Conservation (phyloP, 2,113 vertebrate species). For the Dipodomys spectabilis region DNA sequence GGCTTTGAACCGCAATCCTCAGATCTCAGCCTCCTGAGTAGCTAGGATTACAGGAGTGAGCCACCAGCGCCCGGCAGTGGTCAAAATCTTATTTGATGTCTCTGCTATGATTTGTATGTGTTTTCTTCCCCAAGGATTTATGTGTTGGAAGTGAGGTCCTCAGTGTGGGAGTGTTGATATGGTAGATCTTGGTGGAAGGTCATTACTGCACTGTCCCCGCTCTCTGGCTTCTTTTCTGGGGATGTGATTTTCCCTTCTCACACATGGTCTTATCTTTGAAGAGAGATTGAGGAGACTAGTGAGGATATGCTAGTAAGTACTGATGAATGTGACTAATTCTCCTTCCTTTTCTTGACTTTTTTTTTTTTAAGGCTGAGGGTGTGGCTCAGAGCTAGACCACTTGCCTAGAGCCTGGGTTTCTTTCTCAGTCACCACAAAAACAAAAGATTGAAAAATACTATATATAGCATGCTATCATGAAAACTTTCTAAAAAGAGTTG, state of each 20-base stretch:
- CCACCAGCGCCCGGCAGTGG: too few relatives aligned
- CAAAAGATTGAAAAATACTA: neutral
- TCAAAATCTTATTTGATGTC: neutral
- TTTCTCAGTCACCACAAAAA: neutral
- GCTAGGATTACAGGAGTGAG: too few relatives aligned
- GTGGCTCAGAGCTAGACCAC: neutral
- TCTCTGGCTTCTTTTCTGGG: neutral
- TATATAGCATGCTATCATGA: neutral
- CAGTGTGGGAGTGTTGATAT: neutral
- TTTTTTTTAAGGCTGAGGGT: neutral
- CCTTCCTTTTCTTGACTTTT: neutral
- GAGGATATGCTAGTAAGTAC: neutral
- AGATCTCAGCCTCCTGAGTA: too few relatives aligned
- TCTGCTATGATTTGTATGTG: neutral
- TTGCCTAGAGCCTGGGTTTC: neutral
- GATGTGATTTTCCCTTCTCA: neutral
- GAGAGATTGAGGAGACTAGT: neutral
- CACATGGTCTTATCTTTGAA: neutral
- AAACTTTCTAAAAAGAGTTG: neutral
- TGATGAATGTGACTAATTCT: neutral
- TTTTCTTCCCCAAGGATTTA: neutral
- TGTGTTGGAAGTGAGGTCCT: neutral
- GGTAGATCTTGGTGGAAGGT: neutral
- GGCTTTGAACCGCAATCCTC: too few relatives aligned
- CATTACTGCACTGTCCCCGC: neutral